Evolutionary conservation across 2,797 vertebrate species (phyloP), one percentile per base, ranked within the genome.

Genomic region (Anabacerthia variegaticeps): DNA sequence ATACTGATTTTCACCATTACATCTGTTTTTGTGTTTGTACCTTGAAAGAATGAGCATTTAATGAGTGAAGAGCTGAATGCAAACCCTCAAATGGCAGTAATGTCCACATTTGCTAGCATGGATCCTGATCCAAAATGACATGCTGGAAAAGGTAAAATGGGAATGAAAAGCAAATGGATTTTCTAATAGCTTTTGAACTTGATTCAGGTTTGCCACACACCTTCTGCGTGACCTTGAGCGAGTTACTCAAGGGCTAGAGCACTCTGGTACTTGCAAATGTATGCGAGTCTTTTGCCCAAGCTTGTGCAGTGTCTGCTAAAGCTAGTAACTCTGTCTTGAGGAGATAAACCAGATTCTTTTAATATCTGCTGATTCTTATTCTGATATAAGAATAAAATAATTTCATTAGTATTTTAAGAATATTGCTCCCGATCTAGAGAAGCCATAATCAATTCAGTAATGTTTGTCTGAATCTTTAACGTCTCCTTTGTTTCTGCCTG

Each of bases 161-260:
- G 72, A 85, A 95, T 54, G 66, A 96, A 93, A 91, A 95, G 85
- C 36, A 94, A 93, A 88, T 58, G 92, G 85, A 92, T 91, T 73
- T 36, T 88, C 66, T 89, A 80, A 93, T 73, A 77, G 48, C 73
- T 90, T 95, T 80, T 84, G 85, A 90, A 85, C 93, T 90, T 51
- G 46, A 72, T 66, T 92, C 85, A 77, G 76, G 66, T 85, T 73
- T 91, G 82, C 44, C 51, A 69, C 69, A 63, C 56, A 93, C 76
- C 80, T 94, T 77, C 44, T 67, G 52, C 46, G 59, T 76, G 81
- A 94, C 84, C 93, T 93, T 89, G 56, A 87, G 56, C 22, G 68
- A 89, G 77, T 89, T 85, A 74, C 20, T 68, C 63, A 76, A 93
- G 78, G 81, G 54, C 61, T 88, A 55, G 39, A 90, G 73, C 27